Evolutionary conservation across 2,888 invertebrate species (phyloP).

Genomic region (Agrochola litura): DNA sequence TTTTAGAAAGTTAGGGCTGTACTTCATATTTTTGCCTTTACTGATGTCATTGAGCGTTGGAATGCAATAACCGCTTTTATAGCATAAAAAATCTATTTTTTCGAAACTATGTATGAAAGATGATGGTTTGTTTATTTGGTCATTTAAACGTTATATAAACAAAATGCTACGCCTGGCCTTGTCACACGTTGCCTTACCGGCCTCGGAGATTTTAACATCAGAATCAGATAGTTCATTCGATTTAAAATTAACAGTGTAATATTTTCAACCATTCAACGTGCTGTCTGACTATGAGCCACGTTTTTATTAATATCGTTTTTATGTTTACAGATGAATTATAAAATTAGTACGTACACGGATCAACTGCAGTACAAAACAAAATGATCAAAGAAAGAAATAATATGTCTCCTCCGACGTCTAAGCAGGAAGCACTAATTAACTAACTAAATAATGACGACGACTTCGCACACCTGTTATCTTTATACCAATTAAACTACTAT

Average conservation of each 20-base stretch:
- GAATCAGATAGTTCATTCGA: conserved; percentile 1
- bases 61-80: too few species aligned
- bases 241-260: conserved; percentile 14
- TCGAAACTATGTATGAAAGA: not conserved
- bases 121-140: conserved; percentile 16
- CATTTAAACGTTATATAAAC: conserved; percentile 19
- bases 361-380: not conserved
- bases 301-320: not conserved
- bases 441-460: conserved; percentile 8
- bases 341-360: not conserved
- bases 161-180: conserved; percentile 36
- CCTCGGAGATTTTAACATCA: conserved; percentile 35
- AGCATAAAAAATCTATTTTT: not conserved
- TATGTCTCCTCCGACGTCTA: not conserved
- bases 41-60: not conserved
- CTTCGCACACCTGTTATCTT: conserved; percentile 21
- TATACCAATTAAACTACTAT: conserved; percentile 9
- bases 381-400: not conserved
- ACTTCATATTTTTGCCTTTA: not conserved
- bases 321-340: conserved; percentile 3
- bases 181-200: conserved; percentile 39
- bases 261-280: not conserved
- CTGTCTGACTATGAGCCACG: not conserved
- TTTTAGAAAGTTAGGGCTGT: not conserved
- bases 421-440: conserved; percentile 1